Evolutionary conservation across 2,888 invertebrate genomes (phyloP).

Genomic region (Apamea monoglypha): DNA sequence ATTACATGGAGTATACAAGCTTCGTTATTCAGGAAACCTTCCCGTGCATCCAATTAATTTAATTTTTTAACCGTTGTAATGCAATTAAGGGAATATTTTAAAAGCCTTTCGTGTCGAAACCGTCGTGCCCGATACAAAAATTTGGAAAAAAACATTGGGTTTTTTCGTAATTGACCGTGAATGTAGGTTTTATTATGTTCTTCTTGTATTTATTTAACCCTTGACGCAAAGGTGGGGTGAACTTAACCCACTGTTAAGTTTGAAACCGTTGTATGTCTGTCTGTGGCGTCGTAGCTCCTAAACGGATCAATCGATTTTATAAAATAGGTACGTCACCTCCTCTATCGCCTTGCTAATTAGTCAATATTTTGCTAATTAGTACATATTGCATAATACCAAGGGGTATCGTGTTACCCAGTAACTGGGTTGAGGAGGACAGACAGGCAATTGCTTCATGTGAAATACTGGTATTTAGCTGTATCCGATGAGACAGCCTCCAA

Average conservation of each 20-base stretch:
- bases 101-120: conserved; percentile 48
- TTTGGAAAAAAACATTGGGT: conserved; percentile 22
- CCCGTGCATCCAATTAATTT: conserved; percentile 60
- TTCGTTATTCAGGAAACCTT: conserved; percentile 60
- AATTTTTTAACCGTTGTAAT: conserved; percentile 61
- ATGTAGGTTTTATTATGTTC: conserved; percentile 2
- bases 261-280: not conserved
- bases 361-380: not conserved
- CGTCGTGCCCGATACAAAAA: conserved; percentile 7
- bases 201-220: not conserved
- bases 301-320: not conserved
- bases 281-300: not conserved
- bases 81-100: conserved; percentile 59
- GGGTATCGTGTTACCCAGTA: too few species aligned
- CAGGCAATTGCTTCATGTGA: too few species aligned
- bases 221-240: not conserved
- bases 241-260: too few species aligned
- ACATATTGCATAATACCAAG: too few species aligned
- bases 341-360: not conserved
- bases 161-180: conserved; percentile 28
- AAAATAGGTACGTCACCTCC: not conserved
- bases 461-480: too few species aligned
- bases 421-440: too few species aligned
- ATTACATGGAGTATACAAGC: conserved; percentile 54
- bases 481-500: too few species aligned